These are phyloP conservation scores for Dicranocentrus wangi DNA, from an alignment of 2,888 invertebrate species.

Conservation along the genomic window DNA sequence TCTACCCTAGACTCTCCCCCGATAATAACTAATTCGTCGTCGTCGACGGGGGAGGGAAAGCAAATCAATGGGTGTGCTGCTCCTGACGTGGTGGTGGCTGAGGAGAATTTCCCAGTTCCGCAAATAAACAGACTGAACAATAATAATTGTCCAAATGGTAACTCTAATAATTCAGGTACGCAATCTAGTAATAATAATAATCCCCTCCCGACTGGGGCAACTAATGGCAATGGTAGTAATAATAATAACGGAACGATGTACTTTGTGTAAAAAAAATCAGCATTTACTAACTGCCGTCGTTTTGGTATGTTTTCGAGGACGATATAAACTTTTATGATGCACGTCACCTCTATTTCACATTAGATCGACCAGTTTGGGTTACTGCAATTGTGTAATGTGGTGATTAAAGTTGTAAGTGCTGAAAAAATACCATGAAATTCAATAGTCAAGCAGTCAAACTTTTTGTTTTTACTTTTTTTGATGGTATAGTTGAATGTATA, in stretches of 20 bases:
- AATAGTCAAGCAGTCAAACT: constrained; percentile 57
- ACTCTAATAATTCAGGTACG: constrained; percentile 34
- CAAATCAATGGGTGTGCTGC: constrained; percentile 10
- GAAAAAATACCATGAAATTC: constrained; percentile 44
- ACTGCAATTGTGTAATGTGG: too few species aligned
- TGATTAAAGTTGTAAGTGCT: constrained; percentile 28
- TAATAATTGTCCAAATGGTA: constrained; percentile 25
- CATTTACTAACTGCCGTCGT: neutral
- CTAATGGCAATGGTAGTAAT: constrained; percentile 33
- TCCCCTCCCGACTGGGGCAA: neutral
- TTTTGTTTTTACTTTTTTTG: constrained; percentile 5
- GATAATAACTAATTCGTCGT: constrained; percentile 24
- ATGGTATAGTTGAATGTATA: neutral
- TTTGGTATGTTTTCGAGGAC: constrained; percentile 48
- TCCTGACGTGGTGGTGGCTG: neutral
- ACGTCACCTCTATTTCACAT: too few species aligned
- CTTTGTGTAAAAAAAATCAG: constrained; percentile 56
- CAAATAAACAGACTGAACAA: constrained; percentile 46
- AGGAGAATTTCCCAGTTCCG: constrained; percentile 10
- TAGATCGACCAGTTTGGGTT: too few species aligned
- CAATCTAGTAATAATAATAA: constrained; percentile 27
- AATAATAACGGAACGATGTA: constrained; percentile 64
- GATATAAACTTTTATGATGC: too few species aligned
- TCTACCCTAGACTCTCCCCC: constrained; percentile 65
- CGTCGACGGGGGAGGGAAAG: too few species aligned